These are phyloP conservation scores for Eupithecia centaureata DNA, from an alignment of 2,888 invertebrate genomes.

Conservation along the genomic window DNA sequence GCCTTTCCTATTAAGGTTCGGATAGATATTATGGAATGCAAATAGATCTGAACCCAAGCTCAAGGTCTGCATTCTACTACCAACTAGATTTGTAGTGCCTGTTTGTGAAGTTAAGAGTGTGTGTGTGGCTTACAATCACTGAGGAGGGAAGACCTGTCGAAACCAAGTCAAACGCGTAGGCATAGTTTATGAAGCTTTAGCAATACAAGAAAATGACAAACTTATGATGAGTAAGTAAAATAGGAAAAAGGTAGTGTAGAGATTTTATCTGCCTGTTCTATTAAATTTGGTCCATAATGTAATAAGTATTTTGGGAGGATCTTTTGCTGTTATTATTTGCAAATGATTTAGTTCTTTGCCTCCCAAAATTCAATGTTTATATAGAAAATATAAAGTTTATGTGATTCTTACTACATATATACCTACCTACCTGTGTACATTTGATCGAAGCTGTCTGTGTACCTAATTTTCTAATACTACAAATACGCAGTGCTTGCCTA, in stretches of 20 bases:
- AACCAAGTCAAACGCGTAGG: too few relatives aligned
- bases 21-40: slow-evolving; percentile 22
- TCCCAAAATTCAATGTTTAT: too few relatives aligned
- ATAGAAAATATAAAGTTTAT: too few relatives aligned
- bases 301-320: too few relatives aligned
- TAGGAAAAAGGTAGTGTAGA: too few relatives aligned
- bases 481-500: slow-evolving; percentile 17
- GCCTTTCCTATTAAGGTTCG: slow-evolving; percentile 23
- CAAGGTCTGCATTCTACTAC: slow-evolving; percentile 17
- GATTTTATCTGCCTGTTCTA: neutral
- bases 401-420: neutral
- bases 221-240: neutral
- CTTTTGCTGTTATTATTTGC: neutral
- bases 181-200: too few relatives aligned
- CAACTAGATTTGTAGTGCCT: neutral
- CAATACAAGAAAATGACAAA: neutral
- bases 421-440: neutral
- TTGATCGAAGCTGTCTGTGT: too few relatives aligned
- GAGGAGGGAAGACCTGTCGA: neutral
- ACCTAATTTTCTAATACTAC: too few relatives aligned
- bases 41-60: slow-evolving; percentile 25
- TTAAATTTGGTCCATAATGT: too few relatives aligned
- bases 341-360: neutral
- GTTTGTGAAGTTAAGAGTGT: neutral
- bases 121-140: neutral